A percentile compares a stretch with the other conserved stretches of the same genome.
Conservation (phyloP, 2,113 vertebrate species). For the Saccopteryx leptura region DNA sequence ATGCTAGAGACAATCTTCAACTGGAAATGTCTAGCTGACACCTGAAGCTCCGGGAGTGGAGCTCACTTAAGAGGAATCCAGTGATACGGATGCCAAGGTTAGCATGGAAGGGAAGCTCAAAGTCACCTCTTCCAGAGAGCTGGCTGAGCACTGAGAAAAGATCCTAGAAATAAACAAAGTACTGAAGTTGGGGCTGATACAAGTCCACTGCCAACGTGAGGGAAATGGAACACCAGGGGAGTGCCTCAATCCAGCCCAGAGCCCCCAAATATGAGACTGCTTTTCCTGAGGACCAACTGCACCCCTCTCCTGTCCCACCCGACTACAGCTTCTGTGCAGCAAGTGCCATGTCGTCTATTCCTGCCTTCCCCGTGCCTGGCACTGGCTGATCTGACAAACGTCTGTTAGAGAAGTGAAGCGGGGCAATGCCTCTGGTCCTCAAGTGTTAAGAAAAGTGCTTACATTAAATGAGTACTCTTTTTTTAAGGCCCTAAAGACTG, state of each 20-base stretch:
- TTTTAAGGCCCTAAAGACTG: background rate
- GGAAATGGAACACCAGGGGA: rapidly evolving
- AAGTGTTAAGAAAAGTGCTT: background rate
- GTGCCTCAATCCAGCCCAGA: background rate
- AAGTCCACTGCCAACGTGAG: background rate
- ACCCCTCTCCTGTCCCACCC: background rate
- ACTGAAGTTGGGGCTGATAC: background rate
- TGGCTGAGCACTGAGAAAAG: slow-evolving; percentile 20
- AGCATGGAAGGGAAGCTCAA: background rate
- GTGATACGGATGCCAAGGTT: background rate
- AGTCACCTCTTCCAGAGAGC: background rate
- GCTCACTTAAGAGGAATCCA: background rate
- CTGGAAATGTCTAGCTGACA: background rate
- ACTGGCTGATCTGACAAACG: background rate
- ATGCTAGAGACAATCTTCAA: background rate
- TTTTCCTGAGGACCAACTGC: too few relatives aligned
- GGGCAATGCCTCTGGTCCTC: background rate
- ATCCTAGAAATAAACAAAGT: background rate
- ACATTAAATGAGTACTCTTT: background rate
- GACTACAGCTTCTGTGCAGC: background rate
- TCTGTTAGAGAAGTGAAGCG: background rate
- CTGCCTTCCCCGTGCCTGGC: background rate
- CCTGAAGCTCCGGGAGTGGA: background rate
- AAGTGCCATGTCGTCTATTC: background rate
- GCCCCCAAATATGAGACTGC: background rate